Percentiles rank a stretch among this genome's conserved stretches.
Conservation (phyloP, 2,797 vertebrate species). For the Pipistrellus nathusii region DNA sequence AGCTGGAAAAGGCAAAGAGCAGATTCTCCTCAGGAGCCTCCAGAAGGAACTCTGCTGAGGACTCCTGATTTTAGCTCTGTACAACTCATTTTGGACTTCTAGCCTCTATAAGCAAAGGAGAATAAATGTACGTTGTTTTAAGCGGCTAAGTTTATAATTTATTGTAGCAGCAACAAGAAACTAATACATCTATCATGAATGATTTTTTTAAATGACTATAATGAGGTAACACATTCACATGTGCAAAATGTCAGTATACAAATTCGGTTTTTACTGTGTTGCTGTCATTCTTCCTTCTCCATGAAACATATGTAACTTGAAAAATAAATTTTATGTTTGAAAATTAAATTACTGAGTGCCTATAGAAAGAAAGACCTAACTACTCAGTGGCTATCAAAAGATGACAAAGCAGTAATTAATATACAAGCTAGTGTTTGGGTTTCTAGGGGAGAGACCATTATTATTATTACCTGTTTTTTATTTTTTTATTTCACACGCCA, state of each 20-base stretch:
- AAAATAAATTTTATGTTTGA: constrained; percentile 34
- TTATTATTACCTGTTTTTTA: not conserved
- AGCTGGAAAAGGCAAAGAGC: not conserved
- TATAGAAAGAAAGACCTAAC: not conserved
- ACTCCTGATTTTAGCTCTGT: not conserved
- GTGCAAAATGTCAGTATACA: not conserved
- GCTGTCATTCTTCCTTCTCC: not conserved
- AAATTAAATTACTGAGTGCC: constrained; percentile 3
- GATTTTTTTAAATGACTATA: not conserved
- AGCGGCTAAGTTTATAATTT: not conserved
- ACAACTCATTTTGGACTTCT: not conserved
- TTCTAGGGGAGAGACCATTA: not conserved
- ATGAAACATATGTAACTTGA: constrained; percentile 1
- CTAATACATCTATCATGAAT: not conserved
- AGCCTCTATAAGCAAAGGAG: not conserved
- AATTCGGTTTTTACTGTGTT: not conserved
- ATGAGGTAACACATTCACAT: not conserved
- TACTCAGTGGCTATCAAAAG: not conserved
- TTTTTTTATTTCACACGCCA: not conserved
- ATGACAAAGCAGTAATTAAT: not conserved
- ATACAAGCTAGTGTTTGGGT: not conserved
- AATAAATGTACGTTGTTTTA: not conserved
- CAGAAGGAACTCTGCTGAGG: not conserved
- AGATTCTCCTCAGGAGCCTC: not conserved
- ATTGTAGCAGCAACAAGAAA: not conserved